Evolutionary conservation across 2,888 invertebrate genomes (phyloP), one percentile per base, ranked within the genome.

Genomic region (Ichneumon xanthorius): DNA sequence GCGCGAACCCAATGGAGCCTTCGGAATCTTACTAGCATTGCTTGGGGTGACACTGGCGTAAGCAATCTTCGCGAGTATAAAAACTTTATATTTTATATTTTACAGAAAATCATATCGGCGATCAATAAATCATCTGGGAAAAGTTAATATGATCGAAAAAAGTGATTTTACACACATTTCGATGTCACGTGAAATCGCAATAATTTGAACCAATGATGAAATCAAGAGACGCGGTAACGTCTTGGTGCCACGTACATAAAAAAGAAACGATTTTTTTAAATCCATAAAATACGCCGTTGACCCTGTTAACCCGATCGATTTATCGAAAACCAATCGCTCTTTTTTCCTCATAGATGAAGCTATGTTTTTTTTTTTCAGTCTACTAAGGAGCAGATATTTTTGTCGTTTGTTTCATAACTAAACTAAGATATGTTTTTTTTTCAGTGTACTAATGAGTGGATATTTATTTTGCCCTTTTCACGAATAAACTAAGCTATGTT

Each of bases 41-140:
- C 22, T 45, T 45, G 45, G 33, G 45, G 14, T 30, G 63, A 19
- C 80, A 72, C 37, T 63, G 80, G 80, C 71, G 80, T 80, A 58
- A 72, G 73, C 40, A 55, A 73, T 22, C 26, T 16, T 9, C 45
- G 33, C 40, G 22, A 22, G 6, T 55, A 55, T 22, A 7, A 22
- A 22, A 6, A 55, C 19, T 55, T 22, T 6, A 0, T 55, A 9
- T 19, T 9, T n/a, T 16, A 50, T 2, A 55, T 11, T 40, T 45
- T 3, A 40, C 2, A 9, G 40, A 75, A 58, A 26, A 75, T 16
- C 2, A 9, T 22, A 37, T 30, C 63, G 5, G 6, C 16, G 16
- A 30, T 63, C 63, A 1, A 63, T 33, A 16, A 14, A n/a, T 63
- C n/a, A 19, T 19, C 45, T 14, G 45, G 45, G 11, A 45, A 45